Evolutionary conservation across 2,113 vertebrate species (phyloP), one percentile per base, ranked within the genome.

Genomic region (Thinocorus orbignyianus): DNA sequence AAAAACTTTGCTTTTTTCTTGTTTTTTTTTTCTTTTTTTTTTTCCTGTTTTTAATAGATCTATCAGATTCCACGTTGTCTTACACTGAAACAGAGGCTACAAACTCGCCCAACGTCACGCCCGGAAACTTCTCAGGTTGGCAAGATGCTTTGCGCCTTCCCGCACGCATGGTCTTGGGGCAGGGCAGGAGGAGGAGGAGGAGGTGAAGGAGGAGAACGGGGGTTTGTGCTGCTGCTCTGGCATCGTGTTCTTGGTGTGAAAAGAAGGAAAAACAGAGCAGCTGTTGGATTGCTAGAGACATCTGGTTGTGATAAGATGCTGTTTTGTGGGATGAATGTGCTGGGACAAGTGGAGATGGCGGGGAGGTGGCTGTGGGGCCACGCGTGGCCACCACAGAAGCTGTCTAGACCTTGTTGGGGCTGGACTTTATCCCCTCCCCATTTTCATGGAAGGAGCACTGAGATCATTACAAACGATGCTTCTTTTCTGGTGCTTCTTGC

Each of bases 1-100:
- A 97, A 88, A 70, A 22, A 44, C 8, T 7, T 22, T 17, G 52
- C 20, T 37, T 28, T 8, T 28, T 8, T 11, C 10, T 54, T 77
- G 17, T 77, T 48, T 73, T 49, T 81, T 82, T 69, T 7, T 91
- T 85, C 80, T 28, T 6, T 9, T 84, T 70, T 7, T 92, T 86
- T 81, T 28, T 3, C 6, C n/a, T 60, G 19, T 39, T 62, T 64
- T 41, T 62, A 30, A 65, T 65, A 65, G 99, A 99, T 98, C 99
- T 99, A 87, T 99, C 99, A 72, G 99, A 99, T 99, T 99, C 99
- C 98, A 99, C 99, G 97, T 98, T 99, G 99, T 99, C 99, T 98
- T 99, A 99, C 99, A 99, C 99, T 99, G 99, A 99, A 99, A 99
- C 98, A 8, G 99, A 99, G 98, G 98, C 99, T 95, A 98, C 98